Evolutionary conservation across 2,888 invertebrate genomes (phyloP), one percentile per base, ranked within the genome.

Genomic region (Polydrusus tereticollis): DNA sequence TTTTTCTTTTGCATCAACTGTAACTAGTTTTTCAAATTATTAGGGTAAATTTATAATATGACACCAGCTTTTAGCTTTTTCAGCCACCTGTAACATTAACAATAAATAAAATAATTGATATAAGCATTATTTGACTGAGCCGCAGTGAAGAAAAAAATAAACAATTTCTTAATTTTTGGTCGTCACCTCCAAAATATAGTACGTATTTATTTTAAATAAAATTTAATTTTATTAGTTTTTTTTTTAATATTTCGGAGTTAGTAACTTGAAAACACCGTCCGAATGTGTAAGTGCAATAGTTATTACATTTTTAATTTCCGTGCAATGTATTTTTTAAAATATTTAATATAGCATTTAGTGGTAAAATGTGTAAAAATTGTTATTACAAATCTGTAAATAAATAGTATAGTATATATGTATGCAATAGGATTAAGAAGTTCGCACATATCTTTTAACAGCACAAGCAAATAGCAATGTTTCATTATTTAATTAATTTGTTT

Each of bases 221-320:
- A 5, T 16, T 26, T 14, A 4, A 52, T 26, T 52, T 8, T 14
- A 26, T 14, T 14, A 26, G 5, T 26, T 52, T 38, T 4, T 12
- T 12, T 38, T 38, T 4, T n/a, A 38, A 29, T 18, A 1, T 45
- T 45, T 18, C 50, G 29, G 21, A 55, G 18, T 23, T 29, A 10
- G 16, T 18, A 29, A 29, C 29, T 29, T 26, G 10, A 2, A 14
- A 29, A 55, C 33, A 7, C 52, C 52, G 29, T 55, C 52, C 29
- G 29, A 55, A 29, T 23, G 16, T 55, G 16, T 29, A 55, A 29
- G 52, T 55, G 52, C 52, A 55, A 55, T 55, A 55, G 52, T 55
- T 55, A 55, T 52, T 26, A 14, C 5, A 55, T 29, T 55, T 55
- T 29, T 16, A 29, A 14, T 55, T 55, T 55, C 29, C 10, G 52